Evolutionary conservation across 2,797 vertebrate genomes (phyloP).

Genomic region (Harpagifer antarcticus): DNA sequence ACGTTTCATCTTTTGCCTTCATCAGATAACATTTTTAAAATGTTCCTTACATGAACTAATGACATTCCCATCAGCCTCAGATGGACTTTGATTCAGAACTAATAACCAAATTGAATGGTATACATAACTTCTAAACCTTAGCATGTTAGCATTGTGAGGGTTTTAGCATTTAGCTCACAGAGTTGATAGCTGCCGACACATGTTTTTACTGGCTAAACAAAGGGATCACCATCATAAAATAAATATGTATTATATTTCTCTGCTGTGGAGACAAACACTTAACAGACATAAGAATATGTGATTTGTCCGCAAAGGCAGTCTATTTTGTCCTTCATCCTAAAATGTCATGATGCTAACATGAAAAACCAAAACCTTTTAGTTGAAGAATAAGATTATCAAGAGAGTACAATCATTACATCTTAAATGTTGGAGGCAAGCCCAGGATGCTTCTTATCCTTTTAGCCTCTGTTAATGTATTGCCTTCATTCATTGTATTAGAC

Average conservation of each 20-base stretch:
- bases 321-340: conserved; percentile 9
- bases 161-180: background rate
- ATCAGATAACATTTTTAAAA: background rate
- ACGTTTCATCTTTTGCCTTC: background rate
- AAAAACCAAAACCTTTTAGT: conserved; percentile 1
- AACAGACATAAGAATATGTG: background rate
- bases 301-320: background rate
- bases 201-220: background rate
- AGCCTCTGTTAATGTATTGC: conserved; percentile 41
- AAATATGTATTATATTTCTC: background rate
- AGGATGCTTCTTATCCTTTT: conserved; percentile 34
- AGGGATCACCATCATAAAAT: background rate
- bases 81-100: background rate
- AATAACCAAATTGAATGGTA: background rate
- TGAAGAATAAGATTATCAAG: conserved; percentile 9
- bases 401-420: conserved; percentile 3
- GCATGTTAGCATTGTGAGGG: no score
- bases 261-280: background rate
- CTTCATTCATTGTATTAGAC: conserved; percentile 34
- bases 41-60: background rate
- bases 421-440: conserved; percentile 14
- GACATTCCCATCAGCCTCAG: background rate
- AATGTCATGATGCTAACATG: background rate
- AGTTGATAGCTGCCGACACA: background rate
- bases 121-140: background rate